Evolutionary conservation across 2,888 invertebrate genomes (phyloP), one percentile per base, ranked within the genome.

Genomic region (Andrena camellia): DNA sequence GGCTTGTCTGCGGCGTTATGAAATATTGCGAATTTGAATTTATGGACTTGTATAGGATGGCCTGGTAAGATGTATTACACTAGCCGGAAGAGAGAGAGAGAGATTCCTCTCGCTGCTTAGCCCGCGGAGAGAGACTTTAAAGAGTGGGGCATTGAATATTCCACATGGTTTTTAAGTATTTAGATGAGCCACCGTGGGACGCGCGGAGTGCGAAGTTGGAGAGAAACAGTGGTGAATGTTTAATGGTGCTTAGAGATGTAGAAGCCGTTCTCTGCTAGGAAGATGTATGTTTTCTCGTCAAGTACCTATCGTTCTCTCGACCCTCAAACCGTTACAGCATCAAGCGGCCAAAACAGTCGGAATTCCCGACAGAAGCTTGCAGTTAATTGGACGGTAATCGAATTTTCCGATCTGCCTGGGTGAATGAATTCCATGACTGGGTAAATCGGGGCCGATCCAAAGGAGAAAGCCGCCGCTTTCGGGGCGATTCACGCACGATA

Each of bases 21-120:
- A 72, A 77, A 81, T 77, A 82, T 73, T n/a, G 76, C 67, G 68
- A 67, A 71, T 78, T 64, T 77, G 68, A 72, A 81, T 81, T 79
- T 79, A 73, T 73, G 50, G 57, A 54, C 64, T 31, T n/a, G 78
- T 20, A 54, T 33, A 13, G 54, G 71, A 67, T 10, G 26, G 10
- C 29, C 26, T 29, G 23, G 35, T 35, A 33, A 50, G 69, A 76
- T 79, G 50, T 48, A 76, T 69, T 17, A 57, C 68, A 10, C 29
- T 17, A 5, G 8, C 0, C 7, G 8, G 26, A 13, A 10, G 59
- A 33, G 13, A 42, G n/a, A 10, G 52, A 69, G 33, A 64, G n/a
- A 62, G 60, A 57, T 63, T 6, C 63, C 26, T n/a, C 57, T 35
- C 17, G 10, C 35, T 23, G 6, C 1, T 10, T 13, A 4, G 60